Base-by-base conservation (phyloP, 2,113 vertebrate species). In the Rhea americana region DNA sequence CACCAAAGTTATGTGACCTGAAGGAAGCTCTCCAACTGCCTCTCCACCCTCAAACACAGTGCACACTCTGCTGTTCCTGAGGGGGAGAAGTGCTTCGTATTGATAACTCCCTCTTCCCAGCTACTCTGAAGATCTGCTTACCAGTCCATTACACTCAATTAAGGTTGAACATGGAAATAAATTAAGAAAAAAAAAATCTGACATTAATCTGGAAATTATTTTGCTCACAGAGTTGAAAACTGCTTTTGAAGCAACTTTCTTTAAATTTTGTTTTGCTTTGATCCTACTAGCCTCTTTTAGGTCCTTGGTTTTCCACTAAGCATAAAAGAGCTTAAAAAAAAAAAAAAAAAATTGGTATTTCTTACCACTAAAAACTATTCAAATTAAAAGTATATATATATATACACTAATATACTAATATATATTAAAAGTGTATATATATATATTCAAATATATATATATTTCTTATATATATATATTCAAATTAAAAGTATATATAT, bases 81-180 rank as follows among this genome's bases (percentile, higher is more conserved):
- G 19, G 14, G 20, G 9, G 1, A 58, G 21, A 50, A 82, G 63
- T 4, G 3, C 2, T 14, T 59, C 1, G 0, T 25, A 45, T 25
- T 55, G n/a, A 70, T 37, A 48, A 3, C 1, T 51, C 2, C 2
- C 1, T 2, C 53, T 74, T 74, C 43, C 61, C 9, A 51, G 66
- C 2, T 3, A 24, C 7, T 48, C 48, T 47, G 25, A 28, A 14
- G 43, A 17, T 16, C 24, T 71, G 26, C 9, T 87, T 65, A 41
- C 32, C 4, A 3, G 13, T 32, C 62, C 45, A 5, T 61, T 65
- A 67, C 22, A 19, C 13, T 82, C 51, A 83, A 13, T n/a, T 78
- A 37, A 72, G 6, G 30, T 25, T 71, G 51, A 91, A 67, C 3
- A 48, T 5, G 5, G 19, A 59, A 7, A 81, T 22, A 70, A 39